Conservation (phyloP, 30 jellyfish, hydroid and myxozoan genomes). For the Cassiopea xamachana region DNA sequence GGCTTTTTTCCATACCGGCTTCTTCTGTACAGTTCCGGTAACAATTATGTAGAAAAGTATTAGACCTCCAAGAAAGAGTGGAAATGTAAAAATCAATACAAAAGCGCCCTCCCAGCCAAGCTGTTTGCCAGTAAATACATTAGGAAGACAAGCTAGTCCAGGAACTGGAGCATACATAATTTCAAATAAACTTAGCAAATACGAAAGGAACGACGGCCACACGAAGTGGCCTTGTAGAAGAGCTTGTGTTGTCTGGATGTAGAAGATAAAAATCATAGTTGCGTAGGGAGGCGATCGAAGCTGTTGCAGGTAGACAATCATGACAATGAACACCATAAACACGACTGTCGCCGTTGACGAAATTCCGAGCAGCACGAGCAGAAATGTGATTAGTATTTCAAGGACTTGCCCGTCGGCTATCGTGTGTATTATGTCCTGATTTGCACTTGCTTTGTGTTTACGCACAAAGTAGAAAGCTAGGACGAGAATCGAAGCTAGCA, state of each 20-base stretch:
- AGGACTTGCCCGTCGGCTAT: constrained; percentile 92
- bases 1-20: constrained; percentile 96
- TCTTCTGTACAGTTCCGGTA: constrained; percentile 95
- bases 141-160: constrained; percentile 98
- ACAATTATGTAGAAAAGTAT: constrained; percentile 76
- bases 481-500: constrained; percentile 80
- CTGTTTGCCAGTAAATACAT: constrained; percentile 86
- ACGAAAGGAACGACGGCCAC: constrained; percentile 95
- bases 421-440: constrained; percentile 52
- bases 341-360: constrained; percentile 96
- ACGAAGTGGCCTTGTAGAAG: constrained; percentile 89
- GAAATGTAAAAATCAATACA: constrained; percentile 80
- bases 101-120: constrained; percentile 99
- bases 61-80: constrained; percentile 87
- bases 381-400: constrained; percentile 85
- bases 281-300: constrained; percentile 98
- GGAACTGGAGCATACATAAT: constrained; percentile 99
- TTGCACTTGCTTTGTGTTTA: constrained; percentile 74
- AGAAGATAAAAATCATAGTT: constrained; percentile 92
- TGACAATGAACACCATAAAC: constrained; percentile 90
- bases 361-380: constrained; percentile 92
- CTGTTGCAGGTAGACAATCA: constrained; percentile 91
- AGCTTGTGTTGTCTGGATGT: constrained; percentile 97
- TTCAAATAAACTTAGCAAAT: constrained; percentile 85
- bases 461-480: constrained; percentile 91